Percentiles rank a stretch among this genome's conserved stretches.
phyloP scores from a whole-genome alignment of 2,888 invertebrate species.

The Athetis lepigone region DNA sequence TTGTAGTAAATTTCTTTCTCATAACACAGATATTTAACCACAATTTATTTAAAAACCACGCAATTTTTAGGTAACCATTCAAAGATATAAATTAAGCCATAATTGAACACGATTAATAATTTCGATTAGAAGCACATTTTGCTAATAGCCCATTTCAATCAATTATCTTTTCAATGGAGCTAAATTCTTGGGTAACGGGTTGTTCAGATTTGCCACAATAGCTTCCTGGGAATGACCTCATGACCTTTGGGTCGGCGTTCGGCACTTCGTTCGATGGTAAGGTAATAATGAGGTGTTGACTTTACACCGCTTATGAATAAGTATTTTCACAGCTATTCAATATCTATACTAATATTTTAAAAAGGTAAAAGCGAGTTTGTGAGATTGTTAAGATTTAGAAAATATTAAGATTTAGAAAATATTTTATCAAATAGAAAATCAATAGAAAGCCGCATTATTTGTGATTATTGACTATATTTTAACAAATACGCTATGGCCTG shows the following conservation, averaged over 20 bases:
- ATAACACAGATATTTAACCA: too few relatives aligned
- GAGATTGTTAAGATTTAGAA: too few relatives aligned
- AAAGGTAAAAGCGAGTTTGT: too few relatives aligned
- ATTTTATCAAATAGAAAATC: too few relatives aligned
- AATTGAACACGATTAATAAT: slow-evolving; percentile 12
- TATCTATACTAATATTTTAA: too few relatives aligned
- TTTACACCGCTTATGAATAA: background rate
- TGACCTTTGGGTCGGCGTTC: slow-evolving; percentile 10
- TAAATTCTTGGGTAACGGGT: slow-evolving; percentile 22
- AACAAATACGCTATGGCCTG: too few relatives aligned
- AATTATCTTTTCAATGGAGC: slow-evolving; percentile 36
- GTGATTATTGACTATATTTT: too few relatives aligned
- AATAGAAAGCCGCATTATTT: too few relatives aligned
- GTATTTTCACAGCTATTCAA: background rate
- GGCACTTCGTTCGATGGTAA: slow-evolving; percentile 1
- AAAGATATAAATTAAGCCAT: slow-evolving; percentile 6
- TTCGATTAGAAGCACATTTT: slow-evolving; percentile 22
- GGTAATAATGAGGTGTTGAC: background rate
- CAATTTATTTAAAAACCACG: too few relatives aligned
- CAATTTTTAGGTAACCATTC: too few relatives aligned
- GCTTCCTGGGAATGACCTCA: background rate
- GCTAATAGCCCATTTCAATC: slow-evolving; percentile 33
- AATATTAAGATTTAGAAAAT: too few relatives aligned
- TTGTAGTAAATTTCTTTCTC: too few relatives aligned
- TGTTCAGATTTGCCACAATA: slow-evolving; percentile 36